Conservation (phyloP, 2,888 invertebrate genomes). For the Calephelis perditalis region DNA sequence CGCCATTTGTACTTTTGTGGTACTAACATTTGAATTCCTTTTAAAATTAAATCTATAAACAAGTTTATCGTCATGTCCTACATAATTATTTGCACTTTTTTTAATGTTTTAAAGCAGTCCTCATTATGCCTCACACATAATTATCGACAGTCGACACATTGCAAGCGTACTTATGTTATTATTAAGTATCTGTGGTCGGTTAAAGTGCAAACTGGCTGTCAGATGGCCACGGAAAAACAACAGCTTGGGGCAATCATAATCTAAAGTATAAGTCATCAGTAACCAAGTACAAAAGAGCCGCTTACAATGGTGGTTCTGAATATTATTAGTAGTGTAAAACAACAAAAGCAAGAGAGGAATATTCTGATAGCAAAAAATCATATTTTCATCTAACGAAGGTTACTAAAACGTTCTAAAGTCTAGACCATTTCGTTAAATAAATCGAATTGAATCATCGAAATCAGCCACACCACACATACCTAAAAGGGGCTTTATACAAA, state of each 20-base stretch:
- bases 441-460: too few species aligned
- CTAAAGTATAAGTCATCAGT: neutral
- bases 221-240: conserved; percentile 43
- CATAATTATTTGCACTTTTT: conserved; percentile 9
- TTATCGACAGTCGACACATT: conserved; percentile 35
- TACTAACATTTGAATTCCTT: too few species aligned
- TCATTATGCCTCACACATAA: conserved; percentile 18
- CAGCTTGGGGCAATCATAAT: conserved; percentile 18
- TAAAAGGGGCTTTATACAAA: too few species aligned
- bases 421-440: too few species aligned
- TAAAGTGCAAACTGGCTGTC: conserved; percentile 38
- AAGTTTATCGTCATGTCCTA: neutral
- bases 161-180: conserved; percentile 37
- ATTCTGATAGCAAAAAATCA: too few species aligned
- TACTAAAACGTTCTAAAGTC: too few species aligned
- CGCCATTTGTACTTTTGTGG: too few species aligned
- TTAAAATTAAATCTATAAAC: too few species aligned
- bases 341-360: too few species aligned
- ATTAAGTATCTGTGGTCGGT: conserved; percentile 31
- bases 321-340: neutral
- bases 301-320: neutral
- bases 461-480: too few species aligned
- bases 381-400: too few species aligned
- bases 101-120: neutral
- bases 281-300: neutral